Evolutionary conservation across 2,797 vertebrate genomes (phyloP).

Genomic region (Aldrovandia affinis): DNA sequence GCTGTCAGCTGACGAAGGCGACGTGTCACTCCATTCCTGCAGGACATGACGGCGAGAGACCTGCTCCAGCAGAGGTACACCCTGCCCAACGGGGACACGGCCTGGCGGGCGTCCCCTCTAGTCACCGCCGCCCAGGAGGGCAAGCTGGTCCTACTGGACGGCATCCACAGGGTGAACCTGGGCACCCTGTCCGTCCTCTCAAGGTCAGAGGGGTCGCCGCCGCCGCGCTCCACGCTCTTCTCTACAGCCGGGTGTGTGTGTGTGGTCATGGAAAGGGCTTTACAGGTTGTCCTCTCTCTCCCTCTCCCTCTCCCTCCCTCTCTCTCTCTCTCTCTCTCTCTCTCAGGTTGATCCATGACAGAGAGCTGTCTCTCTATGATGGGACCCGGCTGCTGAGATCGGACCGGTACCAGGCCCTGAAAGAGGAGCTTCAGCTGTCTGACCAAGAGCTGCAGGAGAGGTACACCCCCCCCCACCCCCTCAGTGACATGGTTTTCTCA

Average conservation of each 20-base stretch:
- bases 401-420: conserved; percentile 86
- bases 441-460: conserved; percentile 84
- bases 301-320: too few relatives aligned
- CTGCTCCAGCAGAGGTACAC: conserved; percentile 94
- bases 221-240: too few relatives aligned
- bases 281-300: background rate
- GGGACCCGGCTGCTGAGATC: conserved; percentile 87
- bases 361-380: conserved; percentile 91
- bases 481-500: background rate
- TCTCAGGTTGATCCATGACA: conserved; percentile 88
- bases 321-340: conserved; percentile 17
- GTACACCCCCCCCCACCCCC: conserved; percentile 60
- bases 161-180: conserved; percentile 90
- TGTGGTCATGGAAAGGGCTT: background rate
- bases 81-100: conserved; percentile 92
- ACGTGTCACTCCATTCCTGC: background rate
- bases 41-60: conserved; percentile 97
- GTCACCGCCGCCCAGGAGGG: conserved; percentile 90
- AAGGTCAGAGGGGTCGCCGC: conserved; percentile 71
- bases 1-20: background rate
- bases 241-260: background rate
- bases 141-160: conserved; percentile 89
- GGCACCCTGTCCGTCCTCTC: conserved; percentile 92
- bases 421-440: conserved; percentile 81
- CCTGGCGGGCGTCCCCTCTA: conserved; percentile 89